Evolutionary conservation across 2,888 invertebrate species (phyloP).

Genomic region (Lycaena phlaeas): DNA sequence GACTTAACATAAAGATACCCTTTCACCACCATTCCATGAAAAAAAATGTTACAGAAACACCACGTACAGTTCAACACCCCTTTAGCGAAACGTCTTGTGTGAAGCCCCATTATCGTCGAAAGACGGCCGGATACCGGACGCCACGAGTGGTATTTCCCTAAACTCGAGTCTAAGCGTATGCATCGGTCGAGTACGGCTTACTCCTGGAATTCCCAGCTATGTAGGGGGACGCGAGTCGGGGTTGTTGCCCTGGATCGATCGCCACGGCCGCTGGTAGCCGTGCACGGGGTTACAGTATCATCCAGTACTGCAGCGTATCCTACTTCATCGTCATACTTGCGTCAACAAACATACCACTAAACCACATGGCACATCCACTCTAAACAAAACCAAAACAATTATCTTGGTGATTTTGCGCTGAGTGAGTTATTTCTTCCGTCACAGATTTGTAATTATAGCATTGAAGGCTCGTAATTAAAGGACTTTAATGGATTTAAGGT

Average conservation of each 20-base stretch:
- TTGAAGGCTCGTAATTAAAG: constrained; percentile 22
- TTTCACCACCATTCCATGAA: no score
- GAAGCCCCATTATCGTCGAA: no score
- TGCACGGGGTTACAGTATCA: constrained; percentile 55
- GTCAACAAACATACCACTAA: no score
- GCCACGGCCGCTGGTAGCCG: constrained; percentile 45
- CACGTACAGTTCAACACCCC: no score
- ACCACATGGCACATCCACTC: no score
- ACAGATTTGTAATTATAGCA: not conserved
- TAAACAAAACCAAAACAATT: no score
- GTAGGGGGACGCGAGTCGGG: constrained; percentile 53
- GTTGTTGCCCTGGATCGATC: constrained; percentile 69
- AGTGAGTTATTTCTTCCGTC: not conserved
- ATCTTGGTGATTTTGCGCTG: no score
- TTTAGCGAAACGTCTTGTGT: no score
- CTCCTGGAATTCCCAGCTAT: constrained; percentile 66
- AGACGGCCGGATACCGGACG: constrained; percentile 48
- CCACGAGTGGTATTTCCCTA: constrained; percentile 48
- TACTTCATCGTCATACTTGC: no score
- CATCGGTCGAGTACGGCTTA: constrained; percentile 33
- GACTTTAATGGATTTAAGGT: constrained; percentile 35
- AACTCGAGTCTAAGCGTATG: constrained; percentile 29
- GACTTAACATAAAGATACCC: no score
- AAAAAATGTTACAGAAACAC: no score
- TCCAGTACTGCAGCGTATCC: constrained; percentile 39